Evolutionary conservation across 2,113 vertebrate genomes (phyloP), one percentile per base, ranked within the genome.

Genomic region (Perognathus longimembris): DNA sequence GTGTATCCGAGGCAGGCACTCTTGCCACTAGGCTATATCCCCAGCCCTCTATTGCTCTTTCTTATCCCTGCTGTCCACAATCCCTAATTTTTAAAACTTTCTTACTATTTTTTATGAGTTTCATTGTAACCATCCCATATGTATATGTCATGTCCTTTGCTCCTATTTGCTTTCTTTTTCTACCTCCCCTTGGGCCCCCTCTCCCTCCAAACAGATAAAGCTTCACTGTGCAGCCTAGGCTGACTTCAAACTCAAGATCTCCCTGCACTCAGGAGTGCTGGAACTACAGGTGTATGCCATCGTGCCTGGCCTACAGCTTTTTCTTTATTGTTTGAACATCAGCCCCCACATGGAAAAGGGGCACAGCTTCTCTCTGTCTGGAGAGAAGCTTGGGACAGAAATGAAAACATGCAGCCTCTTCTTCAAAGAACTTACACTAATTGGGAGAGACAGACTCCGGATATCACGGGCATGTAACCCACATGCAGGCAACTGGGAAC

Each of bases 341-440:
- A 30, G 42, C 36, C 67, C 34, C 28, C 61, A 38, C 2, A 26
- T 10, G 14, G 18, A 28, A 26, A 69, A 73, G 73, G 30, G 73
- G 30, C 36, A 86, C 10, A 38, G 26, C 4, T 54, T 54, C 50
- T 54, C 50, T 54, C 50, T 1, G 50, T 54, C 50, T 7, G 22
- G 3, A 38, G 57, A 81, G 88, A n/a, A 85, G 38, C 11, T 71
- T 14, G 30, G 59, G 91, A 42, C 66, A 91, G 69, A 50, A 17
- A 24, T 64, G 64, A 74, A 89, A 11, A 28, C 3, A 90, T 32
- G 26, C 20, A 61, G 30, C 4, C 8, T 66, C 42, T 95, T 67
- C 64, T 66, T 89, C 57, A 38, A 69, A 84, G 84, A 87, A 76
- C n/a, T 36, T 57, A 63, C 15, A 64, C 50, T 87, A 71, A 66